phyloP scores from a whole-genome alignment of 2,888 invertebrate species.

The Cephalotes varians region DNA sequence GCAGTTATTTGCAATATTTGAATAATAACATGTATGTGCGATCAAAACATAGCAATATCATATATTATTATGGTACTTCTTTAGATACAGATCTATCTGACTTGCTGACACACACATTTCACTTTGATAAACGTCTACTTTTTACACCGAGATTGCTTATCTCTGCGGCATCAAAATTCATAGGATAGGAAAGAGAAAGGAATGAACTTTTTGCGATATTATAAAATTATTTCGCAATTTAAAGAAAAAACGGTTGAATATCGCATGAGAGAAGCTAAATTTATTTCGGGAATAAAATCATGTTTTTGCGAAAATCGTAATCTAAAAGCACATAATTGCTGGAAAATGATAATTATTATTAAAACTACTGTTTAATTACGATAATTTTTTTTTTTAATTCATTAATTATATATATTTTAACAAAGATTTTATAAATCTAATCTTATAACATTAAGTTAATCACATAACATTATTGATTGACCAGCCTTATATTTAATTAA shows the following conservation, averaged over 20 bases:
- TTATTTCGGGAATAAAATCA: not conserved
- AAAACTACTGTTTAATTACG: not conserved
- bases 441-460: not conserved
- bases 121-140: not conserved
- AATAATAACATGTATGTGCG: constrained; percentile 12
- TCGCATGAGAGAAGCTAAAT: not conserved
- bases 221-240: not conserved
- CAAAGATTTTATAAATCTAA: not conserved
- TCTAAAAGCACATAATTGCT: not conserved
- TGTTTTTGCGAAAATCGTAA: not conserved
- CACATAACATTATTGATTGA: not conserved
- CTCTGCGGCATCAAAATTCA: not conserved
- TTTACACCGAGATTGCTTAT: not conserved
- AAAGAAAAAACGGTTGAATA: not conserved
- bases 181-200: not conserved
- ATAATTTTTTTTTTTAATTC: not conserved
- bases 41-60: constrained; percentile 35
- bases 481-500: not conserved
- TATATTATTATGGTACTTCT: constrained; percentile 1
- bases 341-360: not conserved
- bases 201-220: constrained; percentile 16
- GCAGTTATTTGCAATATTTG: constrained; percentile 18
- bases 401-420: not conserved
- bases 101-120: not conserved
- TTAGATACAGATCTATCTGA: not conserved